Evolutionary conservation across 2,797 vertebrate species (phyloP).

Genomic region (Hypotaenidia okinawae): DNA sequence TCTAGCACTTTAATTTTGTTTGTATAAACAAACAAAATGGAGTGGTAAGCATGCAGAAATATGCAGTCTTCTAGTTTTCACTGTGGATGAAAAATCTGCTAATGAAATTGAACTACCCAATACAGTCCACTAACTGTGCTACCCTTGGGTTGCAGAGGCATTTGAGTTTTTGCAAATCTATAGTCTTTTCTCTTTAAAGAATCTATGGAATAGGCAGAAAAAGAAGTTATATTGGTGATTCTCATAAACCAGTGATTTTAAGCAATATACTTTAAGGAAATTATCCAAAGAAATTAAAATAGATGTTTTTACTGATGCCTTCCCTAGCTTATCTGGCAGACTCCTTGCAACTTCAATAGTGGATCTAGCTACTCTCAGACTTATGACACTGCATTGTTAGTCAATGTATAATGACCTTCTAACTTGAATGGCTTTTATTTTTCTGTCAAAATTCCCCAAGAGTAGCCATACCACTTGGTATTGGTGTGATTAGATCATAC

Average conservation of each 20-base stretch:
- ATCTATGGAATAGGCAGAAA: background rate
- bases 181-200: background rate
- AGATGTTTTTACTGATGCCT: background rate
- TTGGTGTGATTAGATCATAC: background rate
- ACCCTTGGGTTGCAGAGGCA: background rate
- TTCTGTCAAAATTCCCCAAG: background rate
- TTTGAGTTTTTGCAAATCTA: background rate
- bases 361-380: background rate
- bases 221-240: background rate
- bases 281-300: background rate
- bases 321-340: background rate
- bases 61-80: background rate
- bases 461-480: background rate
- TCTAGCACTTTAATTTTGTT: background rate
- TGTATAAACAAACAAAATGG: background rate
- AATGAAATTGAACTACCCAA: background rate
- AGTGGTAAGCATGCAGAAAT: background rate
- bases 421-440: background rate
- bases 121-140: background rate
- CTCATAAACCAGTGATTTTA: background rate
- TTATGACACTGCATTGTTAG: background rate
- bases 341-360: background rate
- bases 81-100: background rate
- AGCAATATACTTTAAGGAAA: background rate
- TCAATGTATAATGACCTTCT: background rate